Base-by-base conservation (phyloP, 2,113 vertebrate genomes). In the Gopherus evgoodei region DNA sequence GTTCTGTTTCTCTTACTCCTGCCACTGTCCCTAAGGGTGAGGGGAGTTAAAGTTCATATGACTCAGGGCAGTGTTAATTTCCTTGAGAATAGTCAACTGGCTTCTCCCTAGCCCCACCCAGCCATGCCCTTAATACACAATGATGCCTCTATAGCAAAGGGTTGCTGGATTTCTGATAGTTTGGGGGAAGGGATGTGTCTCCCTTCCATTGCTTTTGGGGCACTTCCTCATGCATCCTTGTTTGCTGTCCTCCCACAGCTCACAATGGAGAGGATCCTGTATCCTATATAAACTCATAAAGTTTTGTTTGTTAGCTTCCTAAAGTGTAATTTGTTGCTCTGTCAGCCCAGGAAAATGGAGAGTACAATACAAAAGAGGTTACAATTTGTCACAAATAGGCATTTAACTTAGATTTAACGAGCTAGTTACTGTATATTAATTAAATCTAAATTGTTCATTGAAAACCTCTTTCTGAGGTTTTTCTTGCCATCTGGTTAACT, bases 331-430 rank as follows among this genome's bases (percentile, higher is more conserved):
- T 94, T 96, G 57, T 94, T 90, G 86, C 65, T 91, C 79, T 96
- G 35, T 65, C 72, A 88, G 81, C 76, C 42, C 84, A 2, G 9
- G 57, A 81, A 96, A 97, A 91, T 84, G 38, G 86, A 96, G 95
- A 90, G 56, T 91, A 19, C 86, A 91, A 87, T 80, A 91, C 83
- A 94, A 93, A 91, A 88, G 91, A 88, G 50, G 89, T 85, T 96
- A 91, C 76, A 89, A 56, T 97, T 97, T 94, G 79, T 96, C 89
- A 90, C 88, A 95, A 97, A 96, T 96, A 97, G 97, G 19, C 91
- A 97, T 98, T 98, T 97, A 96, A 95, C 91, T 96, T 95, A 96
- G 92, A 83, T 95, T 95, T 96, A 97, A 97, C 96, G 85, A 97
- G 83, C 82, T 97, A 90, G 86, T 95, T 97, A 75, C 72, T 93